Base-by-base conservation (phyloP, 2,888 invertebrate genomes). In the Mythimna albipuncta region DNA sequence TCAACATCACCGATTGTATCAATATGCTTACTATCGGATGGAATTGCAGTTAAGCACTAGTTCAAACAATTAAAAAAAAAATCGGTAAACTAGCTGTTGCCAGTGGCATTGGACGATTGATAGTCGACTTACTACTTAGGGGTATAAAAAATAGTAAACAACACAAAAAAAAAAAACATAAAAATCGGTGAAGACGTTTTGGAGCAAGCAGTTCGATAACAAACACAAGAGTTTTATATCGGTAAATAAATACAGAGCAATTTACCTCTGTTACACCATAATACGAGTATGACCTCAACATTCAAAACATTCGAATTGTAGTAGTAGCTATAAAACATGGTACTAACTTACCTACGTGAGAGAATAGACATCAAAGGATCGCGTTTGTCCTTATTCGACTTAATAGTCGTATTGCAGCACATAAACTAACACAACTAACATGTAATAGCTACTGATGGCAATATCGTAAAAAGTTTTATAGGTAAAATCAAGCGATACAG, bases 391-490 rank as follows among this genome's bases (percentile, higher is more conserved):
- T 44, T 66, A 55, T 47, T 32, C 35, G 47, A 7, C 19, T 72
- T 55, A 63, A 66, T n/a, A 13, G 21, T 16, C 52, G 13, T 11
- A 54, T 61, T 41, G 11, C 55, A 71, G 59, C n/a, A 64, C 38
- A 64, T 44, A 19, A 61, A 35, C 32, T 55, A n/a, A 65, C 54
- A 54, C 64, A 58, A 41, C 11, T 32, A 57, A 66, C 16, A 59
- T 32, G 65, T 57, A 21, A n/a, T 47, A 67, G n/a, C 52, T 21
- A 50, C 57, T 13, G 52, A 44, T 16, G 47, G n/a, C 21, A 75
- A 41, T 69, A 65, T 66, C 75, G 61, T 80, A 65, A 77, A 81
- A 68, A 55, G 54, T 66, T 81, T 44, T 75, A 69, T 66, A 68
- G 64, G 64, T 32, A 81, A 71, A 68, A 50, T 50, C 21, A n/a